These are phyloP conservation scores for Dicycla oo DNA, from an alignment of 2,888 invertebrate species.

Conservation along the genomic window DNA sequence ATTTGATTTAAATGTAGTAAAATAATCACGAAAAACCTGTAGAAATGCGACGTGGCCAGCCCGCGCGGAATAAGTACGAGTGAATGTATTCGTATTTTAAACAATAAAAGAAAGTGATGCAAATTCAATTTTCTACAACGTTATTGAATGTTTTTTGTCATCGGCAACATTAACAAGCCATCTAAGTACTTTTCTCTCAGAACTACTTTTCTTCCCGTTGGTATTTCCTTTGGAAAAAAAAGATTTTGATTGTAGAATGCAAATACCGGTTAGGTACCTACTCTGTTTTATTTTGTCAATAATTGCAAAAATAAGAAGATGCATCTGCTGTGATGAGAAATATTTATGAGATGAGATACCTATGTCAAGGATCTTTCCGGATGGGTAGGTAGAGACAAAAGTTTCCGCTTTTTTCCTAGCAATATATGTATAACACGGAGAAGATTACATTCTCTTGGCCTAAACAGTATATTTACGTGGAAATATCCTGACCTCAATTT, in stretches of 20 bases:
- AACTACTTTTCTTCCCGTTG: neutral
- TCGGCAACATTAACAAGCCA: slow-evolving; percentile 5
- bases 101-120: slow-evolving; percentile 22
- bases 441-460: slow-evolving; percentile 20
- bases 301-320: neutral
- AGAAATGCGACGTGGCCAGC: no score
- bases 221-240: neutral
- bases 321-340: neutral
- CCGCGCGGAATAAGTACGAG: no score
- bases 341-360: neutral
- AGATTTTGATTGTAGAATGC: neutral
- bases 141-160: slow-evolving; percentile 21
- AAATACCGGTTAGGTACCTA: neutral
- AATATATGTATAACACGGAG: slow-evolving; percentile 28
- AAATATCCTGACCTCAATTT: slow-evolving; percentile 37
- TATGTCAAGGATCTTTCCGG: slow-evolving; percentile 19
- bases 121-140: slow-evolving; percentile 21
- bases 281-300: neutral
- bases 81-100: neutral
- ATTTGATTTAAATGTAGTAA: no score
- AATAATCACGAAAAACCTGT: no score
- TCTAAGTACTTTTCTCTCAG: neutral
- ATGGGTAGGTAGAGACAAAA: neutral
- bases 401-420: slow-evolving; percentile 7
- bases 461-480: slow-evolving; percentile 37